phyloP scores from a whole-genome alignment of 2,797 vertebrate genomes.

The Argentina silus region DNA sequence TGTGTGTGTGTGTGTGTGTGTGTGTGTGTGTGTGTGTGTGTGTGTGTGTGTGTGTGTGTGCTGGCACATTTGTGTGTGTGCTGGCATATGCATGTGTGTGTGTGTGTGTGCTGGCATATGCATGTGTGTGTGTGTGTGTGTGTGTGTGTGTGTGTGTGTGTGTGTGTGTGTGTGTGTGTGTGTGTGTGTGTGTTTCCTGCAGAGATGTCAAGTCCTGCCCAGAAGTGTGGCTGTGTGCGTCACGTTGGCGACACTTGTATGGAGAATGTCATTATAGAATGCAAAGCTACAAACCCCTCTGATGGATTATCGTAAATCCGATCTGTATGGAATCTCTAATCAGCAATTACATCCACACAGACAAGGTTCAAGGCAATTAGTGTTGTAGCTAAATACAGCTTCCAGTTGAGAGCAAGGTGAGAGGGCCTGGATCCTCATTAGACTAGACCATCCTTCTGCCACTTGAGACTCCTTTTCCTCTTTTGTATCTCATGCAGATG shows the following conservation, averaged over 20 bases:
- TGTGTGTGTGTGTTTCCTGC: too few relatives aligned
- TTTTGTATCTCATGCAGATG: conserved; percentile 63
- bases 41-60: too few relatives aligned
- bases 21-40: too few relatives aligned
- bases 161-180: conserved; percentile 14
- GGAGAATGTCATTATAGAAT: conserved; percentile 54
- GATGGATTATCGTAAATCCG: conserved; percentile 67
- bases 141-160: conserved; percentile 17
- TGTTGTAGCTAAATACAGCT: conserved; percentile 59
- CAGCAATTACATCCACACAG: conserved; percentile 66
- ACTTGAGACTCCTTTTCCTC: conserved; percentile 39
- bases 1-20: too few relatives aligned
- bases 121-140: too few relatives aligned
- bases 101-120: too few relatives aligned
- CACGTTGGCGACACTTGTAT: conserved; percentile 55
- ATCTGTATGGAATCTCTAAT: conserved; percentile 71
- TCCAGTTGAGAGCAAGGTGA: conserved; percentile 61
- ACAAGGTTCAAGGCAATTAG: conserved; percentile 70
- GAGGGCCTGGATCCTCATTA: conserved; percentile 58
- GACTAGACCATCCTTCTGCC: conserved; percentile 49
- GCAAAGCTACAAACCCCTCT: conserved; percentile 54
- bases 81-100: too few relatives aligned
- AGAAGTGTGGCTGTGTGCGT: conserved; percentile 22
- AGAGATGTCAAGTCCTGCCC: conserved; percentile 9
- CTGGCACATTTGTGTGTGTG: too few relatives aligned